Evolutionary conservation across 1,140 invertebrate species (phyloP).

Genomic region (Caenorhabditis inopinata): DNA sequence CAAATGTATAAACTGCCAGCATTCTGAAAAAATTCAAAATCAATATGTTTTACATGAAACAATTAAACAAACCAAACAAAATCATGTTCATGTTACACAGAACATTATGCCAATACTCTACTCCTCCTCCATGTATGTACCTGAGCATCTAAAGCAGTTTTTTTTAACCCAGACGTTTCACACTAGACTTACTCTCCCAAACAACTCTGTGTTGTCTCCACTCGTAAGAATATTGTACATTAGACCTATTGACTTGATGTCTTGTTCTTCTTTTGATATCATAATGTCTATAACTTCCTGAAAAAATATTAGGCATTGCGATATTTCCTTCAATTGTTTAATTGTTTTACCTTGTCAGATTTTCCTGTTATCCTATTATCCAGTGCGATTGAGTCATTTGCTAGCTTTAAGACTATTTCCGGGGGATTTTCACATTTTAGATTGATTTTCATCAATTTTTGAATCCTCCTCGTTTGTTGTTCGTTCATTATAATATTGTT

Average conservation of each 20-base stretch:
- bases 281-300: constrained; percentile 2
- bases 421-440: neutral
- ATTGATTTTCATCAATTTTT: constrained; percentile 15
- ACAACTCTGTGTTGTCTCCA: neutral
- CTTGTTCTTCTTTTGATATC: neutral
- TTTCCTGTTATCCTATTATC: neutral
- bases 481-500: constrained; percentile 30
- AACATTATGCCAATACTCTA: neutral
- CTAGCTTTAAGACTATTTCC: neutral
- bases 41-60: too few species aligned
- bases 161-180: too few species aligned
- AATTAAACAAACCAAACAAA: neutral
- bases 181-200: neutral
- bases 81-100: constrained; percentile 24
- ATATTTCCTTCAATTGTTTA: neutral
- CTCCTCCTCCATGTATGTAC: neutral
- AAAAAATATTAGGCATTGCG: neutral
- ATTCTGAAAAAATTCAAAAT: neutral
- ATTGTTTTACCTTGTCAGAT: neutral
- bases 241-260: neutral
- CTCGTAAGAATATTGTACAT: constrained; percentile 16
- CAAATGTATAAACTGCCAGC: neutral
- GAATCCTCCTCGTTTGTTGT: neutral
- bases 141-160: neutral
- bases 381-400: neutral